Evolutionary conservation across 2,888 invertebrate genomes (phyloP).

Genomic region (Leucophenga montana): DNA sequence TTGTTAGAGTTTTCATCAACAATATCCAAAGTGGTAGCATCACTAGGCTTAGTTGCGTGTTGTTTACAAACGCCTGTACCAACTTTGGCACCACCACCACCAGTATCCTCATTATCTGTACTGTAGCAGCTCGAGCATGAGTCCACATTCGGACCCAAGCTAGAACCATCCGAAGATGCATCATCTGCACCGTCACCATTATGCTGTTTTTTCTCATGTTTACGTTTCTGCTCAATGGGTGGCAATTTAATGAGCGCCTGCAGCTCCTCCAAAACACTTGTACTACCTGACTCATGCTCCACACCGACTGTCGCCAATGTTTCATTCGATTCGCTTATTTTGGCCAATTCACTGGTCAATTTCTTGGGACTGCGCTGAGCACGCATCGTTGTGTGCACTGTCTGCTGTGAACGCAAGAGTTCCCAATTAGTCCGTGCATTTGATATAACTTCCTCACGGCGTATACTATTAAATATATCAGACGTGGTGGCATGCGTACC

Average conservation of each 20-base stretch:
- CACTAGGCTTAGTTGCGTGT: not conserved
- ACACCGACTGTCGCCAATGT: conserved; percentile 28
- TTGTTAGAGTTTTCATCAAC: conserved; percentile 55
- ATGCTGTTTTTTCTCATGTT: conserved; percentile 78
- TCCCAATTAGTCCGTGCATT: conserved; percentile 93
- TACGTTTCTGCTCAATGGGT: conserved; percentile 57
- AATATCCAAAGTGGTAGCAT: conserved; percentile 27
- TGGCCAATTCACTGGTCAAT: conserved; percentile 59
- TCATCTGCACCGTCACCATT: conserved; percentile 38
- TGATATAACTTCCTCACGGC: conserved; percentile 87
- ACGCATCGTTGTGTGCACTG: conserved; percentile 43
- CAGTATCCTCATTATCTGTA: conserved; percentile 68
- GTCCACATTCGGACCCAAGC: conserved; percentile 82
- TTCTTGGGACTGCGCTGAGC: conserved; percentile 55
- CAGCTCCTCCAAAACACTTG: conserved; percentile 48
- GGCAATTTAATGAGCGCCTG: conserved; percentile 68
- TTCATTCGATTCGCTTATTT: conserved; percentile 65
- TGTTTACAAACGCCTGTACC: conserved; percentile 25
- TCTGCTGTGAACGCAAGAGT: conserved; percentile 79
- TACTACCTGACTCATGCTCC: conserved; percentile 40
- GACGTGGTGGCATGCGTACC: conserved; percentile 73
- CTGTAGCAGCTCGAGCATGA: conserved; percentile 78
- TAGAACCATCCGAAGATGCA: conserved; percentile 77
- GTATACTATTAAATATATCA: conserved; percentile 75
- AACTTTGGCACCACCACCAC: conserved; percentile 8